Evolutionary conservation across 2,888 invertebrate genomes (phyloP).

Genomic region (Limnephilus lunatus): DNA sequence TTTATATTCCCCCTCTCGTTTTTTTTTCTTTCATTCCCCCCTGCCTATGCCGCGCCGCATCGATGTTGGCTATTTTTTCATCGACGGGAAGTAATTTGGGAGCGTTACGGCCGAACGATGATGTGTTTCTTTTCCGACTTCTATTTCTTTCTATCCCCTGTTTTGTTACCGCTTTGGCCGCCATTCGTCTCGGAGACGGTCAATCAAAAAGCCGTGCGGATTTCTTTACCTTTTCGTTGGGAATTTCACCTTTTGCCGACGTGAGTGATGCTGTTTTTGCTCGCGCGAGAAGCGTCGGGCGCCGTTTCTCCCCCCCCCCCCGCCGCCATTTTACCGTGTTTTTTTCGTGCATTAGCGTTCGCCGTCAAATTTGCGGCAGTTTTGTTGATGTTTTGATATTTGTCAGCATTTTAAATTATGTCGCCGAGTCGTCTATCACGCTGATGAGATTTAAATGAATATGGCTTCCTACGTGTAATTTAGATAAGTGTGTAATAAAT

Average conservation of each 20-base stretch:
- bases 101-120: constrained; percentile 54
- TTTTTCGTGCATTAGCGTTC: constrained; percentile 39
- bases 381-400: constrained; percentile 53
- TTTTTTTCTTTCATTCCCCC: constrained; percentile 17
- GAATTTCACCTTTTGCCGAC: constrained; percentile 36
- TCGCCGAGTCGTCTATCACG: constrained; percentile 48
- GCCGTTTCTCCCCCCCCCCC: constrained; percentile 12
- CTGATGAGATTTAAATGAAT: constrained; percentile 59
- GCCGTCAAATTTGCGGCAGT: constrained; percentile 48
- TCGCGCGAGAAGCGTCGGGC: constrained; percentile 24
- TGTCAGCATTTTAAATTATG: constrained; percentile 56
- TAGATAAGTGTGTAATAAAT: constrained; percentile 53
- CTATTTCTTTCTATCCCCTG: constrained; percentile 28
- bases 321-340: neutral
- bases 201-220: constrained; percentile 48
- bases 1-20: neutral
- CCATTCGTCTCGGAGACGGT: constrained; percentile 46
- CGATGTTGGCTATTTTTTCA: constrained; percentile 44
- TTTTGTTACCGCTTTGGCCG: constrained; percentile 50
- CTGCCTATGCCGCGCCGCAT: constrained; percentile 8
- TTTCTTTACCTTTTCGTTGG: constrained; percentile 31
- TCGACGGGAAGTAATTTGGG: constrained; percentile 60
- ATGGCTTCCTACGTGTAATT: constrained; percentile 45
- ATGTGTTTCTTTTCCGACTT: constrained; percentile 43
- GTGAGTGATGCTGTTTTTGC: constrained; percentile 43